Base-by-base conservation (phyloP, 2,113 vertebrate genomes). In the Albula glossodonta region DNA sequence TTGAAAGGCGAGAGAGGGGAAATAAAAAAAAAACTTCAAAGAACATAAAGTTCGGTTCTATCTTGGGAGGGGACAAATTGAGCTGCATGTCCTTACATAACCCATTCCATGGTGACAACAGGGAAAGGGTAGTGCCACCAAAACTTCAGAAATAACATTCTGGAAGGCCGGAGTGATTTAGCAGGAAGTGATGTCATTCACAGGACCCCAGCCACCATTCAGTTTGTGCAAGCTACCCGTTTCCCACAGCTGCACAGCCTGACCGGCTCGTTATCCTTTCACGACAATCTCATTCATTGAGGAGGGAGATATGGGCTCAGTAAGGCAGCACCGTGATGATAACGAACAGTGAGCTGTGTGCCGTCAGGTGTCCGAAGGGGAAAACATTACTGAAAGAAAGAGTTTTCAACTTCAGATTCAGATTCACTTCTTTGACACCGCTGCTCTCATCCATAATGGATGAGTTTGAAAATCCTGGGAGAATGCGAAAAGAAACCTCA, bases 121-220 rank as follows among this genome's bases (percentile, higher is more conserved):
- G 53, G 53, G 12, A 56, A 56, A 56, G 53, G 53, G 53, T 12
- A 56, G 53, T 9, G 53, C 53, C 12, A 12, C 7, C 53, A 56
- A 12, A 12, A 56, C 53, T 56, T 41, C 31, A 41, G 31, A 41
- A 56, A 56, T 56, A 12, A 12, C 53, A 12, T 56, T 56, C 53
- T 56, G 53, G 12, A 12, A 56, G 53, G 53, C 53, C 2, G 53
- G 53, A 56, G 12, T 56, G 53, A 41, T 1, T 1, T 56, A 10
- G n/a, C 70, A 74, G 70, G 70, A 74, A 74, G 70, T 74, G 22
- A 31, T 74, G 70, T 74, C 70, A 74, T 74, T n/a, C 10, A n/a
- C 6, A 7, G 22, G 60, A 66, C 5, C 60, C 60, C 19, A 22
- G 31, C 31, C 31, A 41, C 31, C 31, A 41, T 41, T 41, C 31